Conservation (phyloP, 2,888 invertebrate genomes). For the Amorpha juglandis region DNA sequence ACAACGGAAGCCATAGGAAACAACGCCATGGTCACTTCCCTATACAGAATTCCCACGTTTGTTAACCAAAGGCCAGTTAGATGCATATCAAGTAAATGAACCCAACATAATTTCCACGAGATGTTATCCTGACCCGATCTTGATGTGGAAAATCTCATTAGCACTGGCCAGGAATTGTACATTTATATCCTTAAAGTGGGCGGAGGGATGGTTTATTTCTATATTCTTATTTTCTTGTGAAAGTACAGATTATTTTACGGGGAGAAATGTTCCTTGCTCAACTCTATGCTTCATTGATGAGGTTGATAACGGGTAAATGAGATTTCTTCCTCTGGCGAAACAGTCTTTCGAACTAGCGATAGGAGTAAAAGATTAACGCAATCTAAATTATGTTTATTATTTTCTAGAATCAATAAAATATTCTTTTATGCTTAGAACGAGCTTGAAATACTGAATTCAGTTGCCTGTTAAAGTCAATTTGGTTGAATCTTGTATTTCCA, state of each 20-base stretch:
- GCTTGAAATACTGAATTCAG: too few relatives aligned
- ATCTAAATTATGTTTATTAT: too few relatives aligned
- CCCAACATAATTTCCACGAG: slow-evolving; percentile 14
- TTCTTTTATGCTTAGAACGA: too few relatives aligned
- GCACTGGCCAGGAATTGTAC: slow-evolving; percentile 17
- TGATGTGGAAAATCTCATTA: slow-evolving; percentile 22
- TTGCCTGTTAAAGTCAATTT: too few relatives aligned
- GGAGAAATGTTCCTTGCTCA: too few relatives aligned
- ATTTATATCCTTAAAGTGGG: slow-evolving; percentile 1
- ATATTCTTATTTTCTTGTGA: background rate
- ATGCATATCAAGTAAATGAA: slow-evolving; percentile 23
- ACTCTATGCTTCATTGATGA: too few relatives aligned
- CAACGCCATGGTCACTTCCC: background rate
- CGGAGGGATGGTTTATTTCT: background rate
- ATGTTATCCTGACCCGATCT: slow-evolving; percentile 14
- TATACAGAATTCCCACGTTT: background rate
- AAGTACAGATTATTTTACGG: background rate
- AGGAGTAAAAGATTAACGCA: too few relatives aligned
- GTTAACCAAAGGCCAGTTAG: slow-evolving; percentile 11
- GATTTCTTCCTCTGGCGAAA: too few relatives aligned
- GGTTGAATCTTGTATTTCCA: too few relatives aligned
- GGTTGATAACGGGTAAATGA: too few relatives aligned
- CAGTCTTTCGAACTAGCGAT: too few relatives aligned
- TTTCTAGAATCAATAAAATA: too few relatives aligned
- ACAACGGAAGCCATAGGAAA: background rate